phyloP scores from a whole-genome alignment of 2,797 vertebrate species.

The Melopsittacus undulatus region DNA sequence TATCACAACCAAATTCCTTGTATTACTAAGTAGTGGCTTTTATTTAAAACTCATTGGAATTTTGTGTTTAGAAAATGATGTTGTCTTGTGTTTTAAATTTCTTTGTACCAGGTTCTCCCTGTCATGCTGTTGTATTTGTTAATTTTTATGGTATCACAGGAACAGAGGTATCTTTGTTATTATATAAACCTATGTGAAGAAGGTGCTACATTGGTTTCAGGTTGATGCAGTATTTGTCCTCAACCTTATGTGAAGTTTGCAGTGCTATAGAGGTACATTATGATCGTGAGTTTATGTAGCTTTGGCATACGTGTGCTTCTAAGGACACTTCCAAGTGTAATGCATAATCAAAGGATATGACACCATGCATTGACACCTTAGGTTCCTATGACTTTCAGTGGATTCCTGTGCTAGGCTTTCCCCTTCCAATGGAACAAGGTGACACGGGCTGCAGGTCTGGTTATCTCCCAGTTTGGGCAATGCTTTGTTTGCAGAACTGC shows the following conservation, averaged over 20 bases:
- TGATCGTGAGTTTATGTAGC: not conserved
- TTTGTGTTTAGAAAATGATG: not conserved
- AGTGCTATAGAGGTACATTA: not conserved
- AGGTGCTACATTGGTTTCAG: not conserved
- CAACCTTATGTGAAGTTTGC: not conserved
- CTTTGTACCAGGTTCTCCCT: not conserved
- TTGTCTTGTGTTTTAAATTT: not conserved
- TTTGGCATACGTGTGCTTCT: accelerated
- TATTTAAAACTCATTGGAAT: not conserved
- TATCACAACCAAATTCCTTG: not conserved
- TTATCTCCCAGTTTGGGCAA: not conserved
- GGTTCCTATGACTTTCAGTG: not conserved
- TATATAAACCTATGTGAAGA: not conserved
- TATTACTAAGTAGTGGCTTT: not conserved
- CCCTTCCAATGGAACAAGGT: not conserved
- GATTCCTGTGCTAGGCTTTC: not conserved
- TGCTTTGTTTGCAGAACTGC: not conserved
- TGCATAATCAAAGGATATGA: accelerated
- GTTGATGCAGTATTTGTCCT: not conserved
- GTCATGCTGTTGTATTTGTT: not conserved
- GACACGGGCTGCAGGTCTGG: not conserved
- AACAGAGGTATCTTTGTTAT: not conserved
- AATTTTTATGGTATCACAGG: not conserved
- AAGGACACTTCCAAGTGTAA: not conserved
- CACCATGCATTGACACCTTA: accelerated